Conservation (phyloP, 2,797 vertebrate species). For the Naso thynnoides region DNA sequence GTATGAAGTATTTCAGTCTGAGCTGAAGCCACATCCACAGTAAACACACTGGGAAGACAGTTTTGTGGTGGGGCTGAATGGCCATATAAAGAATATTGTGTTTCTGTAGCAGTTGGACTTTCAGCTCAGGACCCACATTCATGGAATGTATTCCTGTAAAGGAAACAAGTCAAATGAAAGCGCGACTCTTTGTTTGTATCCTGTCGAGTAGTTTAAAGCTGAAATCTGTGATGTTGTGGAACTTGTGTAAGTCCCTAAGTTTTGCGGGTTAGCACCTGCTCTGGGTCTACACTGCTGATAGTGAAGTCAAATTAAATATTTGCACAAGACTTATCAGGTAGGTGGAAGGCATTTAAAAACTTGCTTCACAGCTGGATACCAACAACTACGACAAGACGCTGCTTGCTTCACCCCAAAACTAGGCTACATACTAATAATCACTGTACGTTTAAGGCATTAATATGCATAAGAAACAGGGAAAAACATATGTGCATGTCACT, state of each 20-base stretch:
- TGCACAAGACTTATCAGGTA: not conserved
- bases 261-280: not conserved
- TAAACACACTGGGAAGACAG: conserved; percentile 28
- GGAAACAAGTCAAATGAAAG: conserved; percentile 1
- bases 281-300: not conserved
- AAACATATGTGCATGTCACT: not conserved
- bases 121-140: conserved; percentile 7
- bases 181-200: conserved; percentile 3
- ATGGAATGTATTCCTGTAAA: conserved; percentile 4
- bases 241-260: not conserved
- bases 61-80: conserved; percentile 23
- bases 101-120: conserved; percentile 30
- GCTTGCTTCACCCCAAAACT: not conserved
- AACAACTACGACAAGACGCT: not conserved
- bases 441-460: not conserved
- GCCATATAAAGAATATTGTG: conserved; percentile 29
- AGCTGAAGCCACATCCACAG: conserved; percentile 29
- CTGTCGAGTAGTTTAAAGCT: not conserved
- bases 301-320: not conserved
- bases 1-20: conserved; percentile 20
- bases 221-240: not conserved
- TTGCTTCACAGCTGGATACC: not conserved
- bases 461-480: not conserved
- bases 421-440: not conserved
- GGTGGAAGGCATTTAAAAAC: not conserved